A percentile compares a stretch with the other conserved stretches of the same genome.
phyloP scores from a whole-genome alignment of 2,113 vertebrate genomes.

The Ancistrus triradiatus region DNA sequence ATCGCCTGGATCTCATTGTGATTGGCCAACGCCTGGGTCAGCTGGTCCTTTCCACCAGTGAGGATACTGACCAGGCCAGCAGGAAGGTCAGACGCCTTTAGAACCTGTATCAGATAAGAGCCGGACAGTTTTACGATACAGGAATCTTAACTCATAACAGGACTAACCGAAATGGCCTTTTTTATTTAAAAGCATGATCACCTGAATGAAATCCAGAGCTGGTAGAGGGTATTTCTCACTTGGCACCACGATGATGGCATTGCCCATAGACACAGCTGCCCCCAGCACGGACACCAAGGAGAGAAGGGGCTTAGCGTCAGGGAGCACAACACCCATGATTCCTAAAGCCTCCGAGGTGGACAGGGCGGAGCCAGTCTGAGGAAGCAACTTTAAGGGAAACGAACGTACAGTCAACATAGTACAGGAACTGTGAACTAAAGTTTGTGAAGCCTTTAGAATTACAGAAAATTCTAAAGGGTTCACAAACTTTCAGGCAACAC shows the following conservation, averaged over 20 bases:
- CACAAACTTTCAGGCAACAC: too few species aligned
- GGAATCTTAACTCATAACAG: too few species aligned
- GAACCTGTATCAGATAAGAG: slow-evolving; percentile 60
- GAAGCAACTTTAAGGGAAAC: slow-evolving; percentile 63
- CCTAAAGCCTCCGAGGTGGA: slow-evolving; percentile 75
- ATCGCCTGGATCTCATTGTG: slow-evolving; percentile 83
- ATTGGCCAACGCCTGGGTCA: slow-evolving; percentile 77
- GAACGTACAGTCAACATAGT: neutral
- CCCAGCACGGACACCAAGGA: slow-evolving; percentile 78
- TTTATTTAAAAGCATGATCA: slow-evolving; percentile 47
- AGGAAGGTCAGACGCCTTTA: slow-evolving; percentile 73
- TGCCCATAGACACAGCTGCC: slow-evolving; percentile 74
- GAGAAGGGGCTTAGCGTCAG: slow-evolving; percentile 75
- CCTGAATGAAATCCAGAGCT: slow-evolving; percentile 77
- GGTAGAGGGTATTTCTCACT: slow-evolving; percentile 74
- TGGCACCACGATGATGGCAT: slow-evolving; percentile 77
- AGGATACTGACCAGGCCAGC: slow-evolving; percentile 80
- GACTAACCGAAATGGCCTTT: too few species aligned
- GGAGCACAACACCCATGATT: slow-evolving; percentile 78
- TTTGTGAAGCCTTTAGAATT: too few species aligned
- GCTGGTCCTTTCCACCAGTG: slow-evolving; percentile 73
- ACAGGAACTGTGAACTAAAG: neutral
- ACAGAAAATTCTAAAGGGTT: too few species aligned
- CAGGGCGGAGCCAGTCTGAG: slow-evolving; percentile 73
- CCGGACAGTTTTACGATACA: neutral